Evolutionary conservation across 1,140 invertebrate genomes (phyloP).

Genomic region (Anagrus nilaparvatae): DNA sequence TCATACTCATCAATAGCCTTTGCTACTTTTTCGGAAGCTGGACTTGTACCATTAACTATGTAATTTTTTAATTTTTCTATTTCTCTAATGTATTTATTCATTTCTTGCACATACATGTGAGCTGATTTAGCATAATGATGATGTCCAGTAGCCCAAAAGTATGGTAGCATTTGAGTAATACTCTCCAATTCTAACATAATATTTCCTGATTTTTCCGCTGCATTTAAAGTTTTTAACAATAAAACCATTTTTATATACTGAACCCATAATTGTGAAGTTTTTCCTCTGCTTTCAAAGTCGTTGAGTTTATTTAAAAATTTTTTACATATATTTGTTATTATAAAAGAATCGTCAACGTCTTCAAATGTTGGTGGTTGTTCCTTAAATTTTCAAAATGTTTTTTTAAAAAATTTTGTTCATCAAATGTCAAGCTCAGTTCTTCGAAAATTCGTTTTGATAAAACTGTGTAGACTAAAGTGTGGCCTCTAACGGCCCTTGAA

Average conservation of each 20-base stretch:
- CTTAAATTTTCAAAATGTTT: not conserved
- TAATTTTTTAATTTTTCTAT: too few species aligned
- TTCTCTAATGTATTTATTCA: too few species aligned
- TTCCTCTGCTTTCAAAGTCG: constrained; percentile 14
- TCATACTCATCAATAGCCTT: constrained; percentile 23
- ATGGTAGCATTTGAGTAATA: constrained; percentile 20
- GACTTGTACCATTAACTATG: too few species aligned
- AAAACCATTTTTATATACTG: constrained; percentile 14
- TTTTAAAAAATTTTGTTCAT: not conserved
- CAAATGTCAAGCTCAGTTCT: not conserved
- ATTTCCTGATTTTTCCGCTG: constrained; percentile 16
- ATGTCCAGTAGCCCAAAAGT: constrained; percentile 18
- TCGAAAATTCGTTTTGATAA: constrained; percentile 23
- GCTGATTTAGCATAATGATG: constrained; percentile 14
- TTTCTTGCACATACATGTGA: constrained; percentile 21
- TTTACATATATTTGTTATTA: not conserved
- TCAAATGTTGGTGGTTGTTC: not conserved
- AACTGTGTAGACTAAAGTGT: constrained; percentile 16
- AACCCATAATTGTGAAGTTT: constrained; percentile 23
- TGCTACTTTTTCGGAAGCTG: constrained; percentile 16
- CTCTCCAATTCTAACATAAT: constrained; percentile 11
- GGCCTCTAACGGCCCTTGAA: constrained; percentile 29
- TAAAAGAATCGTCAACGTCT: too few species aligned
- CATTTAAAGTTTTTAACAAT: constrained; percentile 13
- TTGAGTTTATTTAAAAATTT: not conserved